These are phyloP conservation scores for Brachionus rubens DNA, from an alignment of 1,140 invertebrate genomes.

Conservation along the genomic window DNA sequence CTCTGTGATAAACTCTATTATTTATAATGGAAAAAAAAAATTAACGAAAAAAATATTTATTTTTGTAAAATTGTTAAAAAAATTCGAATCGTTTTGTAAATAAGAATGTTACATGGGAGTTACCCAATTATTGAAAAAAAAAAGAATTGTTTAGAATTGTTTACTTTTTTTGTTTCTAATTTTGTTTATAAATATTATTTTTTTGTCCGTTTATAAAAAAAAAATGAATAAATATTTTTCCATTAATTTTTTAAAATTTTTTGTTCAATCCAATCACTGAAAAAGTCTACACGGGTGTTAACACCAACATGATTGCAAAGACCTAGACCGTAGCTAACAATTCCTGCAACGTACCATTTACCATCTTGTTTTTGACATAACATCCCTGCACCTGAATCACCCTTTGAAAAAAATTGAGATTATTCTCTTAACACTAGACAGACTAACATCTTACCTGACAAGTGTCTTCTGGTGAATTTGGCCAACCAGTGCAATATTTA, in stretches of 20 bases:
- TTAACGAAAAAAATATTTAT: not conserved
- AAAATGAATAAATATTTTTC: not conserved
- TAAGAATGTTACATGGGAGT: too few relatives aligned
- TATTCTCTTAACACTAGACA: not conserved
- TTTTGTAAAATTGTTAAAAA: not conserved
- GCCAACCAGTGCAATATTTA: slow-evolving; percentile 29
- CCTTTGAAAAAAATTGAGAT: not conserved
- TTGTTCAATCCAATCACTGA: not conserved
- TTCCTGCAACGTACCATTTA: slow-evolving; percentile 14
- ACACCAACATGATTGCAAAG: not conserved
- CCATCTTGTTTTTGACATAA: slow-evolving; percentile 25
- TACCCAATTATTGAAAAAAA: too few relatives aligned
- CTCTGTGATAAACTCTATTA: slow-evolving; percentile 61
- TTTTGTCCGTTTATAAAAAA: not conserved
- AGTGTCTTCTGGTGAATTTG: not conserved
- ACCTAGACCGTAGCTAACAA: slow-evolving; percentile 30
- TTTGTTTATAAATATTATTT: not conserved
- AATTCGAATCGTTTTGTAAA: slow-evolving; percentile 3
- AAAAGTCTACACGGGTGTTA: not conserved
- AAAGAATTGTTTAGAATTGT: too few relatives aligned
- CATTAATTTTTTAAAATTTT: slow-evolving; percentile 11
- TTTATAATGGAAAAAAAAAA: slow-evolving; percentile 52
- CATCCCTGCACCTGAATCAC: slow-evolving; percentile 38
- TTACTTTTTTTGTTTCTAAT: too few relatives aligned
- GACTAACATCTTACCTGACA: not conserved